phyloP scores from a whole-genome alignment of 2,113 vertebrate genomes.

The Rhinolophus ferrumequinum region DNA sequence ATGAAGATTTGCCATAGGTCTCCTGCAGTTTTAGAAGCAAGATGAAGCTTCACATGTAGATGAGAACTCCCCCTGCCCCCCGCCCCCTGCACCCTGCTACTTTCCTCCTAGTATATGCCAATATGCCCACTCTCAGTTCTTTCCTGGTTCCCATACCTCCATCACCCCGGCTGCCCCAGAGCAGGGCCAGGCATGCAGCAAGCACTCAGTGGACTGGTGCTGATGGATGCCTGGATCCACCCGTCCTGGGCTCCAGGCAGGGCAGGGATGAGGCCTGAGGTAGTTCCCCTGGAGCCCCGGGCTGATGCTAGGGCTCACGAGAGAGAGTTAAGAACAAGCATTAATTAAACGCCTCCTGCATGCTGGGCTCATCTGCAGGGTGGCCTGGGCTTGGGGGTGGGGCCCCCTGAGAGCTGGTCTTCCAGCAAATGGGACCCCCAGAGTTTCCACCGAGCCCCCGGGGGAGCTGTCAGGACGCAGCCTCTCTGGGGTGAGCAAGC shows the following conservation, averaged over 20 bases:
- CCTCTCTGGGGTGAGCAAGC: constrained; percentile 54
- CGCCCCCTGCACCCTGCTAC: too few species aligned
- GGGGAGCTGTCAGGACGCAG: constrained; percentile 56
- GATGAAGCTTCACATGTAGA: neutral
- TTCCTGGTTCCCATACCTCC: constrained; percentile 21
- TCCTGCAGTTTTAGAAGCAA: neutral
- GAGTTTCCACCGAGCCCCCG: neutral
- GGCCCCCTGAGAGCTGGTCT: neutral
- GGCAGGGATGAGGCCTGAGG: neutral
- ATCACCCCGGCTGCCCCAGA: neutral
- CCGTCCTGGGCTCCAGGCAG: constrained; percentile 38
- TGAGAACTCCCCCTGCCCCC: neutral
- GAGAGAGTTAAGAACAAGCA: neutral
- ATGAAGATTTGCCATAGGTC: neutral
- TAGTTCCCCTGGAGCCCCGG: neutral
- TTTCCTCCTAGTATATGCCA: neutral
- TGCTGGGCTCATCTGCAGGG: neutral
- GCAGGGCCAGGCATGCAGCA: constrained; percentile 64
- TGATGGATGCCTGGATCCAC: constrained; percentile 7
- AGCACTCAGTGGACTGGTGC: neutral
- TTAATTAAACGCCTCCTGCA: neutral
- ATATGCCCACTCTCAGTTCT: too few species aligned
- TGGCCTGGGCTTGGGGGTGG: constrained; percentile 6
- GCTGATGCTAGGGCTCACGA: neutral
- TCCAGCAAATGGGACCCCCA: constrained; percentile 3